A percentile compares a stretch with the other conserved stretches of the same genome.
Conservation (phyloP, 1,140 invertebrate species). For the Oreohelix idahoensis region DNA sequence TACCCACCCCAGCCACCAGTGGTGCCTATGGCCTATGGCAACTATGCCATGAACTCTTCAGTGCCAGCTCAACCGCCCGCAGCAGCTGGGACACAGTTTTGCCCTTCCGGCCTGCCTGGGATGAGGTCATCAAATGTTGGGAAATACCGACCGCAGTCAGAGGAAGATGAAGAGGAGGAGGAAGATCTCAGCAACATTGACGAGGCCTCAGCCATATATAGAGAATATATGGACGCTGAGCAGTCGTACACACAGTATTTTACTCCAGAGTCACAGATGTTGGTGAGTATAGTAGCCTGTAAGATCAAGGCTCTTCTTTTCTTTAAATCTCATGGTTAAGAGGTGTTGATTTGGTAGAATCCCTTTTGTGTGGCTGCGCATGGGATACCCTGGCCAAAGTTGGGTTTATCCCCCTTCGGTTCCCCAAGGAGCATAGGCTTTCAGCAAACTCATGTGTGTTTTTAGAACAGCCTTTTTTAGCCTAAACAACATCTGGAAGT, state of each 20-base stretch:
- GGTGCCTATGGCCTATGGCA: conserved; percentile 1
- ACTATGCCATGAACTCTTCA: conserved; percentile 52
- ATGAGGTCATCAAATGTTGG: conserved; percentile 40
- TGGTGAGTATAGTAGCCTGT: conserved; percentile 20
- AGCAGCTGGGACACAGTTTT: conserved; percentile 28
- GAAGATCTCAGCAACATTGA: conserved; percentile 59
- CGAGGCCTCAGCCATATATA: conserved; percentile 54
- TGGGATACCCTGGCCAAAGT: too few species aligned
- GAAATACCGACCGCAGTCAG: conserved; percentile 43
- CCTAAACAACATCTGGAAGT: too few species aligned
- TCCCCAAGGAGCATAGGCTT: too few species aligned
- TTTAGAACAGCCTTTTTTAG: too few species aligned
- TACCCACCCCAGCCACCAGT: conserved; percentile 13
- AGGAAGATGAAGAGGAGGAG: conserved; percentile 51
- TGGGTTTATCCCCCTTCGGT: too few species aligned
- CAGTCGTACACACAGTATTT: conserved; percentile 39
- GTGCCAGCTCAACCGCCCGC: conserved; percentile 39
- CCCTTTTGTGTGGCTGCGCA: too few species aligned
- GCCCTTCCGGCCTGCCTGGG: conserved; percentile 45
- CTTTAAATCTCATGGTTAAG: too few species aligned
- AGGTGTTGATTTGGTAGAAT: too few species aligned
- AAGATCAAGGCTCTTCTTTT: too few species aligned
- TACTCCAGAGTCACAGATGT: conserved; percentile 49
- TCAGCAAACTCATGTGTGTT: too few species aligned
- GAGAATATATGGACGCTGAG: conserved; percentile 58